These are phyloP conservation scores for Conops quadrifasciatus DNA, from an alignment of 2,888 invertebrate species.

Conservation along the genomic window DNA sequence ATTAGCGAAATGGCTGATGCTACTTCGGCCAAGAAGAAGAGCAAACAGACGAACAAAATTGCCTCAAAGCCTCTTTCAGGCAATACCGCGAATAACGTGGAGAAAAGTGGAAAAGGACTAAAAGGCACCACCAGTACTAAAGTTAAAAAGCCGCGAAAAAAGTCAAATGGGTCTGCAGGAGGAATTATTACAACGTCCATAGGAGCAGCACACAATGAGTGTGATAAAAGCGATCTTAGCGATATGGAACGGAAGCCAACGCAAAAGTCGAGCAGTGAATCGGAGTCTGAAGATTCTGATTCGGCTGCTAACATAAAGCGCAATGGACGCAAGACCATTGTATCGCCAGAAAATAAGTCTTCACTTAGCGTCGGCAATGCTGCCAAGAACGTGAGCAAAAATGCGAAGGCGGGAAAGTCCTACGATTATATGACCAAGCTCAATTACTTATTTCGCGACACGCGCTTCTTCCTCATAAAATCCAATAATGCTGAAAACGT, in stretches of 20 bases:
- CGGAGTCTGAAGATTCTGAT: constrained; percentile 59
- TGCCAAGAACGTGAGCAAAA: constrained; percentile 51
- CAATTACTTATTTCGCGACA: constrained; percentile 93
- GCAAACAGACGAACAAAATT: constrained; percentile 35
- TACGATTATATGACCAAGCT: constrained; percentile 89
- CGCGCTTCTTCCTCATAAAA: constrained; percentile 95
- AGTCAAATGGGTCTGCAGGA: constrained; percentile 30
- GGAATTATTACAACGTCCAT: constrained; percentile 20
- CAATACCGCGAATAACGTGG: neutral
- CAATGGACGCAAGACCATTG: constrained; percentile 52
- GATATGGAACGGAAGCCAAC: constrained; percentile 53
- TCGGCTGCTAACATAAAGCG: constrained; percentile 59
- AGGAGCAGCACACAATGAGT: constrained; percentile 39
- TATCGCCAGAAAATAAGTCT: constrained; percentile 45
- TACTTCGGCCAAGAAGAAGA: constrained; percentile 43
- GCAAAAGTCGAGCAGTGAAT: constrained; percentile 49
- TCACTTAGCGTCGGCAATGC: neutral
- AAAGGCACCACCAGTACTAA: constrained; percentile 5
- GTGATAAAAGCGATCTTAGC: constrained; percentile 52
- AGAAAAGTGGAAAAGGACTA: constrained; percentile 16
- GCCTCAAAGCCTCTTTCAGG: constrained; percentile 30
- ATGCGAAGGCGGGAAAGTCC: constrained; percentile 50
- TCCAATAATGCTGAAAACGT: constrained; percentile 98
- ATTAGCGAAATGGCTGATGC: constrained; percentile 23
- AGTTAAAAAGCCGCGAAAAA: constrained; percentile 45